These are phyloP conservation scores for Dasypus novemcinctus DNA, from an alignment of 2,113 vertebrate genomes.

Conservation along the genomic window DNA sequence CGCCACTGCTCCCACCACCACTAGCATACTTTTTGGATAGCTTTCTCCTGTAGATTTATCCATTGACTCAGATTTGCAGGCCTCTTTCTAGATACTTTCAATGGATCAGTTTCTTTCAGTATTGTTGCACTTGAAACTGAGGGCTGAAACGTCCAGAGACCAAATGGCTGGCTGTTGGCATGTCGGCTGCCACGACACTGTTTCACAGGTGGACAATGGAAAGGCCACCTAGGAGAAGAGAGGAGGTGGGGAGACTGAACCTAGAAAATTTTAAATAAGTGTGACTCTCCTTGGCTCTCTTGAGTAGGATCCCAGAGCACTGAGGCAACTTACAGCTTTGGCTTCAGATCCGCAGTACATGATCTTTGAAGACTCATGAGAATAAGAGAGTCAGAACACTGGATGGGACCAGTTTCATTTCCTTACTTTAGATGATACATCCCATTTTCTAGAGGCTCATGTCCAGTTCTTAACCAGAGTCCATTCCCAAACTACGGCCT, in stretches of 20 bases:
- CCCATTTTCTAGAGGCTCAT: neutral
- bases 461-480: constrained; percentile 1
- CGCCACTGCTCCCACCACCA: accelerated
- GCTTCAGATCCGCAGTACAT: neutral
- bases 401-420: neutral
- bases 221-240: neutral
- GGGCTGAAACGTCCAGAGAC: neutral
- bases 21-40: accelerated
- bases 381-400: neutral
- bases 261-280: neutral
- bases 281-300: neutral
- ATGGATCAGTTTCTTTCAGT: neutral
- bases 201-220: neutral
- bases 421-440: neutral
- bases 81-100: constrained; percentile 26
- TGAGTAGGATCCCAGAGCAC: neutral
- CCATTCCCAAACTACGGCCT: neutral
- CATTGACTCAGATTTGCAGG: neutral
- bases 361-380: constrained; percentile 26
- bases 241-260: neutral
- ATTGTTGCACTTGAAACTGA: neutral
- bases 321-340: neutral
- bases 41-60: neutral
- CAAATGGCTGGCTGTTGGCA: neutral
- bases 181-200: neutral